Conservation (phyloP, 2,888 invertebrate genomes). For the Caenorhabditis drosophilae region DNA sequence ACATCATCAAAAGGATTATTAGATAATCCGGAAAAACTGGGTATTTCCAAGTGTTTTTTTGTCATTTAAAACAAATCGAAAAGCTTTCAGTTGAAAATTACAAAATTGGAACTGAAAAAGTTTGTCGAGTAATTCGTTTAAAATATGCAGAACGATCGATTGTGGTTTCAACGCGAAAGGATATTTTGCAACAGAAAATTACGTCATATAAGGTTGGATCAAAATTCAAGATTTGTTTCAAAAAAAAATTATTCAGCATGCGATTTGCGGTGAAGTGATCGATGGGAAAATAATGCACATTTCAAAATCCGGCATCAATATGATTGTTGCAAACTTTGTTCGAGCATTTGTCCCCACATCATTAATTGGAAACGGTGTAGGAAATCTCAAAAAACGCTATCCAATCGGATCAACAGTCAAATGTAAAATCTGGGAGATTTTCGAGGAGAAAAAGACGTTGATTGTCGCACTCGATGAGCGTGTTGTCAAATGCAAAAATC, state of each 20-base stretch:
- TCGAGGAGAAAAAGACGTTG: conserved; percentile 41
- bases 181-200: conserved; percentile 56
- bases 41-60: conserved; percentile 5
- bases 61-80: not conserved
- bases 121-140: conserved; percentile 57
- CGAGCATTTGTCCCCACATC: conserved; percentile 51
- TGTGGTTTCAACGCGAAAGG: conserved; percentile 54
- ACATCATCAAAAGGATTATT: conserved; percentile 29
- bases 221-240: too few species aligned
- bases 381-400: conserved; percentile 2
- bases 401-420: conserved; percentile 13
- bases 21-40: conserved; percentile 36
- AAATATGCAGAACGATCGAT: conserved; percentile 54
- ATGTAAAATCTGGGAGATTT: conserved; percentile 44
- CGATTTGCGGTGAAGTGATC: conserved; percentile 44
- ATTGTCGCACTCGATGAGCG: conserved; percentile 51
- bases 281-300: conserved; percentile 32
- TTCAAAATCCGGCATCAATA: conserved; percentile 31
- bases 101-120: conserved; percentile 48
- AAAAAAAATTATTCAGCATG: too few species aligned
- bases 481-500: too few species aligned
- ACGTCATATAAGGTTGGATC: conserved; percentile 50
- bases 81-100: conserved; percentile 26
- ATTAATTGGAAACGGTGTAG: conserved; percentile 14
- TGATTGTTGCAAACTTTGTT: conserved; percentile 38